Evolutionary conservation across 2,797 vertebrate genomes (phyloP), one percentile per base, ranked within the genome.

Genomic region (Rhyacichthys aspro): DNA sequence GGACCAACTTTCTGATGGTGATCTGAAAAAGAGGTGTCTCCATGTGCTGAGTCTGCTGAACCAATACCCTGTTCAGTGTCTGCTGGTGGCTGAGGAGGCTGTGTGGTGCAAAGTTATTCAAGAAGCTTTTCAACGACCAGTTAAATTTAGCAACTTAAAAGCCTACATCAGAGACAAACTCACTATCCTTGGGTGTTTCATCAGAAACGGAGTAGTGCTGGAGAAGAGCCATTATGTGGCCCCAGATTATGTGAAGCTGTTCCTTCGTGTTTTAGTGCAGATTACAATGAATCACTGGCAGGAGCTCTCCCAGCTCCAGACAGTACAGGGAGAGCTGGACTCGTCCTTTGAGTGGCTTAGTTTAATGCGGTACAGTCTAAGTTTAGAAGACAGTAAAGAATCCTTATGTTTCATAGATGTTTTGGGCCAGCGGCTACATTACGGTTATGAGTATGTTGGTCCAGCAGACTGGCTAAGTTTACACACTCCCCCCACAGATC

Each of bases 261-360:
- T 86, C 36, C 53, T 93, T n/a, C 71, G 72, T 15, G 81, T 87
- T 19, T 82, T 96, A 70, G 78, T 95, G 55, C 72, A 89, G 5
- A 68, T 91, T 32, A 82, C 81, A 4, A 86, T 94, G 72, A 90
- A 86, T 41, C 94, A 97, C 43, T 82, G 82, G 1, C 87, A 92
- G 36, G 78, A 90, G 38, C 72, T 92, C 0, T 73, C 85, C 59
- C 79, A 49, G 17, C 85, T 96, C 11, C 74, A 85, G 70, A 74
- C 90, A 16, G 54, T 82, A 1, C 65, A 85, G 2, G 72, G 81
- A 69, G 74, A 47, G 2, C 75, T 84, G 6, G 81, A 86, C 10
- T 83, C 79, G 0, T 94, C 93, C 59, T 97, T 96, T 74, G 89
- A 94, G 65, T 96, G 94, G 94, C 85, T 91, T n/a, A 89, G 90